A percentile compares a stretch with the other conserved stretches of the same genome.
These are phyloP conservation scores for Oithona nana DNA, from an alignment of 2,888 invertebrate species.

Conservation along the genomic window DNA sequence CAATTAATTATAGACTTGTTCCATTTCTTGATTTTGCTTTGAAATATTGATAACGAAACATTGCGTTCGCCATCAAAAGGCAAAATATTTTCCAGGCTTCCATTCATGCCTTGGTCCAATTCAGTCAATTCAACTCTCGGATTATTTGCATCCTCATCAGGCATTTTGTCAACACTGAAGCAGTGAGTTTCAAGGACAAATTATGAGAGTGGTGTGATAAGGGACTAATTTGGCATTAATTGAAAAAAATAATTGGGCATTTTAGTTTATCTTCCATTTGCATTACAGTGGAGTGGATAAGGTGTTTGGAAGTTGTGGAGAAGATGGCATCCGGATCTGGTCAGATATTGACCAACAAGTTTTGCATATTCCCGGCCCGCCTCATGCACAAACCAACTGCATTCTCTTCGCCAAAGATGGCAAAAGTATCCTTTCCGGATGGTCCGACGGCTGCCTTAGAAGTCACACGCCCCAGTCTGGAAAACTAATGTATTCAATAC, in stretches of 20 bases:
- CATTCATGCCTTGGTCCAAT: no score
- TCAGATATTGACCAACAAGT: background rate
- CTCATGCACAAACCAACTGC: background rate
- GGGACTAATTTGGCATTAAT: background rate
- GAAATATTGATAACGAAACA: no score
- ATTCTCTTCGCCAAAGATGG: background rate
- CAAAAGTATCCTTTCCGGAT: background rate
- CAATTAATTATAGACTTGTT: no score
- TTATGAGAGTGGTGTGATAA: no score
- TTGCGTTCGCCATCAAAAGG: no score
- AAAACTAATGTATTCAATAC: background rate
- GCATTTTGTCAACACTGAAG: no score
- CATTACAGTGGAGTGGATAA: background rate
- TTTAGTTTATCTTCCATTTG: background rate
- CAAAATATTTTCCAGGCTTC: no score
- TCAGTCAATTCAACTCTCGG: no score
- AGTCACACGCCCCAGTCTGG: background rate
- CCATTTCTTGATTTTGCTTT: no score
- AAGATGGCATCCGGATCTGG: background rate
- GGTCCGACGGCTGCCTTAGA: slow-evolving; percentile 1
- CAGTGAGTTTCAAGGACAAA: no score
- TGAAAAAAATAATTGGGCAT: background rate
- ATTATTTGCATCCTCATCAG: no score
- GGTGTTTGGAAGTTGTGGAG: background rate
- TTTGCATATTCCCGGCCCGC: background rate